Base-by-base conservation (phyloP, 2,113 vertebrate species). In the Aegotheles bennettii region DNA sequence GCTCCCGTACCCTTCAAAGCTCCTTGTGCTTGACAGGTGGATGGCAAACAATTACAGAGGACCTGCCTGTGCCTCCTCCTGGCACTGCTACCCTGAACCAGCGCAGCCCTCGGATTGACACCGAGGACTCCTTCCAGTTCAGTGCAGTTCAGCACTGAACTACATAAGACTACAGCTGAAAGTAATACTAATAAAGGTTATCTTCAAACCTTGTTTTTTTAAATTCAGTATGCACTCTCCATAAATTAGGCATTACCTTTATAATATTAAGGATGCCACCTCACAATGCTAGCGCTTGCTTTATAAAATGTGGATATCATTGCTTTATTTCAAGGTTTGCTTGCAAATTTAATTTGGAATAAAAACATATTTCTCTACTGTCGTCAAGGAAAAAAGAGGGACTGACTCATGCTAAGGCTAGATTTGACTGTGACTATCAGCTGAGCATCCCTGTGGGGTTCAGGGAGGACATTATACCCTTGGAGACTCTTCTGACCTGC, bases 1-100 rank as follows among this genome's bases (percentile, higher is more conserved):
- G 89, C 81, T 91, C n/a, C 18, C 2, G 5, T 29, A 90, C 89
- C 96, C 96, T 97, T 95, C 91, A 96, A 94, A 97, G 86, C 93
- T 90, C 92, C 93, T 97, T 95, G 87, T 54, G 79, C 61, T 35
- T 18, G 23, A 87, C 90, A 3, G 93, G 93, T 50, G 33, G 67
- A 59, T 18, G 33, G 35, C 29, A 50, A 77, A 57, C 31, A 77
- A 7, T 67, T 47, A 56, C 47, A 11, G 51, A 64, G 93, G 68
- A 57, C 24, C 56, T 15, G 48, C 31, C 42, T 18, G 65, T 4
- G 68, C 83, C 28, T 64, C 86, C 90, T 68, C 90, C 89, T 61
- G 24, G 10, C 51, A 11, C 28, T 15, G 12, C 24, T 40, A 31
- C 42, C 67, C 53, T 3, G 8, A 36, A 13, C 88, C 81, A 19